These are phyloP conservation scores for Pinctada fucata DNA, from an alignment of 2,888 invertebrate species.

Conservation along the genomic window DNA sequence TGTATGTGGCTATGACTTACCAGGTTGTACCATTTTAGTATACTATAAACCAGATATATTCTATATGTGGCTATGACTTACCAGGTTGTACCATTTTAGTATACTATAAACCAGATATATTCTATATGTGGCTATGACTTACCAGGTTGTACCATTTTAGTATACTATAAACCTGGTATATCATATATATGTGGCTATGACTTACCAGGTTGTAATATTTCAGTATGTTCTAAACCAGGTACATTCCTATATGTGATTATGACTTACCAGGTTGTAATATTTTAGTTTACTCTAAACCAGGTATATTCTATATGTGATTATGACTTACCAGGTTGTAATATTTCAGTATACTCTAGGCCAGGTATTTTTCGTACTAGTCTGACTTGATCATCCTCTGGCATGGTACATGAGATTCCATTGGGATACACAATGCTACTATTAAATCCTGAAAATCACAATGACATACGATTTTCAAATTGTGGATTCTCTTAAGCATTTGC, in stretches of 20 bases:
- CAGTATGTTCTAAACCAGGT: not conserved
- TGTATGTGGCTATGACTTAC: no score
- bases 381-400: slow-evolving; percentile 87
- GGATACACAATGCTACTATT: slow-evolving; percentile 88
- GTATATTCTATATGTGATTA: slow-evolving; percentile 79
- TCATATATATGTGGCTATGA: slow-evolving; percentile 71
- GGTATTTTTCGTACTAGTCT: slow-evolving; percentile 82
- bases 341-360: slow-evolving; percentile 86
- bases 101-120: no score
- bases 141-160: not conserved
- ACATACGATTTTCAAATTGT: no score
- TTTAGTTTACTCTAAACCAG: slow-evolving; percentile 86
- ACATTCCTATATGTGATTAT: not conserved
- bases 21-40: no score
- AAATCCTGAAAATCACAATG: slow-evolving; percentile 77
- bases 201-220: not conserved
- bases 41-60: no score
- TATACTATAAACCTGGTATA: not conserved
- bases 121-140: not conserved
- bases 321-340: slow-evolving; percentile 82
- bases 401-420: slow-evolving; percentile 89
- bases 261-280: not conserved
- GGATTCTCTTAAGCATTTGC: no score
- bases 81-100: no score
- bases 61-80: no score